Conservation (phyloP, 1,140 invertebrate genomes). For the Ladona fulva region DNA sequence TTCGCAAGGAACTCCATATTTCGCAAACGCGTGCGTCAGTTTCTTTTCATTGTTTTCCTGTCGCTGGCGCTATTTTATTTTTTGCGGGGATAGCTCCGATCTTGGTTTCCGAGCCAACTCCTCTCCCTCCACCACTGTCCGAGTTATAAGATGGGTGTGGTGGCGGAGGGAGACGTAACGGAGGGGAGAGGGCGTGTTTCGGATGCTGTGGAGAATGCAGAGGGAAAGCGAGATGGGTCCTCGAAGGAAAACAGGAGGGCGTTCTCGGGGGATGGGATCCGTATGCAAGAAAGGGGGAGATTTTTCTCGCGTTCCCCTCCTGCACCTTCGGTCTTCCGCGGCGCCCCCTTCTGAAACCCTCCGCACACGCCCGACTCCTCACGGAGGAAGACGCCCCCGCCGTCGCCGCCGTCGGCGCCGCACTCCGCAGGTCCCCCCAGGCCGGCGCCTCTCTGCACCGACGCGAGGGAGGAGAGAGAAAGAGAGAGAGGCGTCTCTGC, state of each 20-base stretch:
- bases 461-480: background rate
- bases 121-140: too few relatives aligned
- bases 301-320: background rate
- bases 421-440: background rate
- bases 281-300: too few relatives aligned
- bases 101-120: too few relatives aligned
- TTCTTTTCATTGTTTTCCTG: constrained; percentile 10
- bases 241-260: too few relatives aligned
- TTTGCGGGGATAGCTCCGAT: too few relatives aligned
- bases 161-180: too few relatives aligned
- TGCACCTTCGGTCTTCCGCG: background rate
- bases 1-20: constrained; percentile 1
- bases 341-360: background rate
- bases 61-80: background rate
- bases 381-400: background rate
- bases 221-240: too few relatives aligned
- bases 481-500: background rate
- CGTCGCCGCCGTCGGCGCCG: background rate
- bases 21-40: background rate
- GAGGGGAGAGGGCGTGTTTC: too few relatives aligned
- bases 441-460: background rate
- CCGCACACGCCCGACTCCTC: background rate
- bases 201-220: too few relatives aligned
- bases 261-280: too few relatives aligned
- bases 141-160: too few relatives aligned